A percentile compares a stretch with the other conserved stretches of the same genome.
Evolutionary conservation across 2,888 invertebrate species (phyloP).

Genomic region (Eilema sororculum): DNA sequence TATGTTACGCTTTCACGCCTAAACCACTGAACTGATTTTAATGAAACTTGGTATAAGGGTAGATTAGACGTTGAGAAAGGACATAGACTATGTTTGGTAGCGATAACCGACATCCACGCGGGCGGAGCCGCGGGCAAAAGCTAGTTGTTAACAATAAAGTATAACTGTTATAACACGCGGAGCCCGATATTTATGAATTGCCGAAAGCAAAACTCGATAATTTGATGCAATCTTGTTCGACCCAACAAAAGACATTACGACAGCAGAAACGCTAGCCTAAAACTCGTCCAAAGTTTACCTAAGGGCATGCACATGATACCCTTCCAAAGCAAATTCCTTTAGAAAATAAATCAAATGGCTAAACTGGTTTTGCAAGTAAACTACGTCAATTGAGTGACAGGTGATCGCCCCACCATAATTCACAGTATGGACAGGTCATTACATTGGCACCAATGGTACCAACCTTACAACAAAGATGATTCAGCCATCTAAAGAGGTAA

Average conservation of each 20-base stretch:
- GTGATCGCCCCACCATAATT: slow-evolving; percentile 45
- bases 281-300: slow-evolving; percentile 44
- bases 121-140: no score
- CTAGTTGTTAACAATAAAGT: neutral
- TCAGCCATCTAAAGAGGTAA: slow-evolving; percentile 35
- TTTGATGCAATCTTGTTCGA: slow-evolving; percentile 38
- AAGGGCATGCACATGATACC: slow-evolving; percentile 49
- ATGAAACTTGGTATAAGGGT: no score
- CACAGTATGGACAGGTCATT: slow-evolving; percentile 30
- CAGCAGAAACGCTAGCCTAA: slow-evolving; percentile 27
- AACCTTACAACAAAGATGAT: slow-evolving; percentile 29
- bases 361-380: slow-evolving; percentile 44
- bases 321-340: slow-evolving; percentile 37
- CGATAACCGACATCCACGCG: no score
- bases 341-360: slow-evolving; percentile 35
- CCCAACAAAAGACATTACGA: slow-evolving; percentile 39
- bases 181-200: slow-evolving; percentile 5
- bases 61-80: no score
- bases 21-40: no score
- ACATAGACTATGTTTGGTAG: no score
- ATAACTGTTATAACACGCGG: neutral
- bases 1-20: no score
- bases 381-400: slow-evolving; percentile 46
- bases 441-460: slow-evolving; percentile 8
- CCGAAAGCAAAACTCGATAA: slow-evolving; percentile 24